phyloP scores from a whole-genome alignment of 2,797 vertebrate species.

The Lepilemur ruficaudatus region DNA sequence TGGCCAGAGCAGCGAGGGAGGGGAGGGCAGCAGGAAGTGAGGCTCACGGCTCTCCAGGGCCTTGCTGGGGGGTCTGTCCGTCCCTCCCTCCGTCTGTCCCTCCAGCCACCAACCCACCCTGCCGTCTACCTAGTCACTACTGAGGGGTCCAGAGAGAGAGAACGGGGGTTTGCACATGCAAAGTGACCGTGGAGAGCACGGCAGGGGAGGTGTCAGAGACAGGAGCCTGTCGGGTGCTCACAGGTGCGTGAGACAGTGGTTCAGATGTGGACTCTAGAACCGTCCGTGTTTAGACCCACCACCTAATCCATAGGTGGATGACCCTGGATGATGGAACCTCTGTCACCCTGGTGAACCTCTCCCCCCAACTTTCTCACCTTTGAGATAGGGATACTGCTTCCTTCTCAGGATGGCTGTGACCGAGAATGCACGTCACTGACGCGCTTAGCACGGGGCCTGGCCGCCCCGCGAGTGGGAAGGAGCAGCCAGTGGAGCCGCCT shows the following conservation, averaged over 20 bases:
- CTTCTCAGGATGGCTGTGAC: not conserved
- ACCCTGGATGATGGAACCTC: not conserved
- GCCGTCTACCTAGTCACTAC: not conserved
- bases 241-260: not conserved
- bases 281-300: not conserved
- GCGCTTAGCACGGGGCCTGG: not conserved
- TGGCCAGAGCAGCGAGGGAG: fast-evolving
- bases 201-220: not conserved
- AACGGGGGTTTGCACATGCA: fast-evolving
- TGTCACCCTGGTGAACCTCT: not conserved
- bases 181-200: not conserved
- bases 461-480: not conserved
- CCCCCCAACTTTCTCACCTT: not conserved
- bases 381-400: not conserved
- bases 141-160: not conserved
- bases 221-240: not conserved
- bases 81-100: too few relatives aligned
- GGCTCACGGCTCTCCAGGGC: not conserved
- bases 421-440: not conserved
- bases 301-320: not conserved
- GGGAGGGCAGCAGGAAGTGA: not conserved
- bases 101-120: not conserved
- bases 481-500: not conserved
- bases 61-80: not conserved
- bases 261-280: not conserved